phyloP scores from a whole-genome alignment of 2,797 vertebrate species.

The Vespertilio murinus region DNA sequence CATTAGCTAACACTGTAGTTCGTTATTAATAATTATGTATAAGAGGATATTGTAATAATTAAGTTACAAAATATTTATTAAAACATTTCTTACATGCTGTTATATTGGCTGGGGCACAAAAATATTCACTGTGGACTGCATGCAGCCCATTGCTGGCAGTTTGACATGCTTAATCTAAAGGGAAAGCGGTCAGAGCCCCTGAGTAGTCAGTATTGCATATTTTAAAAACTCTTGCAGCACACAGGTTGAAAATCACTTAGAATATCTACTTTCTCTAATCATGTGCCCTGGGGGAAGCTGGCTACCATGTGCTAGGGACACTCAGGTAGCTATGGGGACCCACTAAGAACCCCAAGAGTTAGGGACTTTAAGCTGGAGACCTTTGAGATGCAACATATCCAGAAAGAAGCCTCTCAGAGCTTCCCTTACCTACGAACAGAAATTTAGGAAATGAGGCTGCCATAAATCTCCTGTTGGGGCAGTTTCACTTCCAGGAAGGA shows the following conservation, averaged over 20 bases:
- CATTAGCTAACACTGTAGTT: too few relatives aligned
- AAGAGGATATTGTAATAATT: too few relatives aligned
- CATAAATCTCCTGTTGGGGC: not conserved
- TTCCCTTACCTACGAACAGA: constrained; percentile 13
- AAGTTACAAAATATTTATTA: too few relatives aligned
- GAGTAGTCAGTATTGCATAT: not conserved
- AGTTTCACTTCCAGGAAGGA: not conserved
- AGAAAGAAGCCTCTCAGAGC: not conserved
- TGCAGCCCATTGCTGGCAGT: too few relatives aligned
- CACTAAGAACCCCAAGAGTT: not conserved
- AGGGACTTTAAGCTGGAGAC: not conserved
- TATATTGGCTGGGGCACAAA: too few relatives aligned
- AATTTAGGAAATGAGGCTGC: not conserved
- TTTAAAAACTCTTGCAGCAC: not conserved
- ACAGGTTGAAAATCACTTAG: not conserved
- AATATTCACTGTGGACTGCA: too few relatives aligned
- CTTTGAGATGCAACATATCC: not conserved
- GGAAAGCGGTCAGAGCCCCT: not conserved
- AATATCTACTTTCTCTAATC: not conserved
- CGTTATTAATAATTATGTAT: too few relatives aligned
- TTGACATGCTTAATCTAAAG: not conserved
- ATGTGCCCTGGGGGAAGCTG: not conserved
- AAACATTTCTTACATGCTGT: too few relatives aligned
- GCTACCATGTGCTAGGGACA: not conserved
- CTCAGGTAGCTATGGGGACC: not conserved